A percentile compares a stretch with the other conserved stretches of the same genome.
These are phyloP conservation scores for Leptinotarsa defecta DNA, from an alignment of 1,140 invertebrate genomes.

Conservation along the genomic window DNA sequence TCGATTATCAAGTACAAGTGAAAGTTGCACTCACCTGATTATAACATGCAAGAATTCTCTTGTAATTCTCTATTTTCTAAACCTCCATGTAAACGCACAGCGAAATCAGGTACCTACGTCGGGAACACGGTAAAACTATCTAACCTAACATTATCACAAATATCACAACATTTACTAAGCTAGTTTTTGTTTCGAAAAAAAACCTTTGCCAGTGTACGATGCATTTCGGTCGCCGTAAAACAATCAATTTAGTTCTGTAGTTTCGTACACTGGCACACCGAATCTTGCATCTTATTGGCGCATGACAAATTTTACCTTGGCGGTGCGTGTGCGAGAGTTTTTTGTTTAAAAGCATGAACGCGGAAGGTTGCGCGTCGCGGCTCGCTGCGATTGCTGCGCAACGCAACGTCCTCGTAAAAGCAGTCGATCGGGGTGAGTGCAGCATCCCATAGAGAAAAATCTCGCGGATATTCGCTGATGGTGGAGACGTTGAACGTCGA, in stretches of 20 bases:
- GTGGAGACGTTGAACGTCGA: not conserved
- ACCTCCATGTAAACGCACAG: constrained; percentile 41
- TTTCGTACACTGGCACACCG: constrained; percentile 42
- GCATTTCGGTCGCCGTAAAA: constrained; percentile 50
- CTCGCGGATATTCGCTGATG: not conserved
- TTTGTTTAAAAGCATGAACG: constrained; percentile 29
- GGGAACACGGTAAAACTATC: constrained; percentile 41
- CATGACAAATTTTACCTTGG: constrained; percentile 40
- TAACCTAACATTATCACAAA: constrained; percentile 52
- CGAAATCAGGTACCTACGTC: constrained; percentile 40
- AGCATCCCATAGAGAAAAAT: not conserved
- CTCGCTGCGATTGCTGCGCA: constrained; percentile 19
- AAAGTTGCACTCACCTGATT: constrained; percentile 33
- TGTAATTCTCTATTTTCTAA: constrained; percentile 26
- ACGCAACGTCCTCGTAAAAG: constrained; percentile 16
- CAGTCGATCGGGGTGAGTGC: not conserved
- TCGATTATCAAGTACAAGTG: not conserved
- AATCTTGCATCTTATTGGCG: constrained; percentile 38
- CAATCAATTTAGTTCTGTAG: constrained; percentile 52
- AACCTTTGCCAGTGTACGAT: constrained; percentile 46
- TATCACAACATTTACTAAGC: constrained; percentile 53
- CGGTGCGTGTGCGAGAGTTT: constrained; percentile 26
- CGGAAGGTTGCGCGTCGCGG: constrained; percentile 35
- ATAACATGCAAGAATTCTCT: constrained; percentile 25
- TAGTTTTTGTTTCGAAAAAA: constrained; percentile 34